Percentiles rank a stretch among this genome's conserved stretches.
Conservation (phyloP, 2,113 vertebrate species). For the Oreochromis niloticus region DNA sequence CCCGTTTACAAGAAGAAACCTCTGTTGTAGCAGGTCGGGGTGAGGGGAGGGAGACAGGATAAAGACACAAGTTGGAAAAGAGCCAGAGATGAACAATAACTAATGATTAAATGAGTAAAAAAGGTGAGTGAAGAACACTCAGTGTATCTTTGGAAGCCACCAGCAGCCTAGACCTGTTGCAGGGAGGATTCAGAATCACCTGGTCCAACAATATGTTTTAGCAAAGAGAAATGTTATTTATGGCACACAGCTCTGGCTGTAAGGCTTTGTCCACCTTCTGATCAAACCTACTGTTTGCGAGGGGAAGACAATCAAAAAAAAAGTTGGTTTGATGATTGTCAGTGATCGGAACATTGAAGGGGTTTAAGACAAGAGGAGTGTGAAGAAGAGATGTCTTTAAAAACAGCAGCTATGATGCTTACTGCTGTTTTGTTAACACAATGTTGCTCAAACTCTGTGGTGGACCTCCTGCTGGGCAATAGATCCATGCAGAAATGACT, state of each 20-base stretch:
- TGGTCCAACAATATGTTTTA: background rate
- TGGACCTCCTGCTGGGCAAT: background rate
- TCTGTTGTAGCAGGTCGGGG: background rate
- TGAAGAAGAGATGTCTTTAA: background rate
- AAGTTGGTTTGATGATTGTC: background rate
- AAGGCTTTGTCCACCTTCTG: background rate
- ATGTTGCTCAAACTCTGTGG: background rate
- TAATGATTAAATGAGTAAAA: background rate
- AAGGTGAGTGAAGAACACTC: background rate
- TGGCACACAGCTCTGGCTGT: background rate
- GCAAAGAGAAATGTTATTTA: background rate
- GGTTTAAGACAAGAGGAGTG: background rate
- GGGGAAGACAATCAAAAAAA: background rate
- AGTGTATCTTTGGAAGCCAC: background rate
- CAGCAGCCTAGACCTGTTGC: background rate
- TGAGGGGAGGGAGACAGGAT: background rate
- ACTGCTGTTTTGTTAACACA: accelerated
- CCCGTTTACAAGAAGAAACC: background rate
- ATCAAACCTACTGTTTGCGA: background rate
- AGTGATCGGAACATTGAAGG: background rate
- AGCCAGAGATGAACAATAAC: background rate
- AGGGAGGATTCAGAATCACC: background rate
- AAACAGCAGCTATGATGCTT: background rate
- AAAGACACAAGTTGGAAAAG: background rate
- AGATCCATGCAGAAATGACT: background rate